These are phyloP conservation scores for Lapara coniferarum DNA, from an alignment of 2,888 invertebrate species.

Conservation along the genomic window DNA sequence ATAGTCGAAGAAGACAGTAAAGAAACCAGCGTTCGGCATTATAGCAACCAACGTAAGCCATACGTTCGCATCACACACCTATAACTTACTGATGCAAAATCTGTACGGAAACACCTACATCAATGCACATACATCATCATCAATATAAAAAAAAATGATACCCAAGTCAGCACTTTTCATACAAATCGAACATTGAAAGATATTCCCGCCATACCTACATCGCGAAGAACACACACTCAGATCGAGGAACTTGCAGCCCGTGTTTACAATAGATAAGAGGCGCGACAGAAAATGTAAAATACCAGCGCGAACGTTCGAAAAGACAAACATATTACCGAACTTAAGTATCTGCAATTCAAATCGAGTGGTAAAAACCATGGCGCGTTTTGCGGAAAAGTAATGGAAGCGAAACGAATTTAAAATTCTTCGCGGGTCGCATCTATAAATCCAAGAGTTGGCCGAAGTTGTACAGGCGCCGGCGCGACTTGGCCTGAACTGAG, in stretches of 20 bases:
- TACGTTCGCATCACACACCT: no score
- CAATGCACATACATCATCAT: no score
- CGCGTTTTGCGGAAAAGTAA: conserved; percentile 33
- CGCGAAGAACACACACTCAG: neutral
- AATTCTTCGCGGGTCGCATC: conserved; percentile 53
- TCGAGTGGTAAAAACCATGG: conserved; percentile 50
- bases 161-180: neutral
- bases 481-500: conserved; percentile 33
- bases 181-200: neutral
- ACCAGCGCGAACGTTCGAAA: conserved; percentile 41
- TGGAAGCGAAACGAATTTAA: conserved; percentile 50
- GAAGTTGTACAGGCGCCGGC: conserved; percentile 38
- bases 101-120: no score
- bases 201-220: neutral
- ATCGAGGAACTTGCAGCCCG: neutral
- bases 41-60: no score
- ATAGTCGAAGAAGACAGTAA: no score
- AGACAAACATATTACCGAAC: conserved; percentile 55
- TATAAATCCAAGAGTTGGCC: conserved; percentile 58
- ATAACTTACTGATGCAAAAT: no score
- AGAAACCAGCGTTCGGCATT: no score
- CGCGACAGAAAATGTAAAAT: conserved; percentile 42
- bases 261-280: conserved; percentile 14
- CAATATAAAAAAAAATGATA: neutral
- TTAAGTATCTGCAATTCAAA: conserved; percentile 56